Base-by-base conservation (phyloP, 2,888 invertebrate genomes). In the Augochlorella aurata region DNA sequence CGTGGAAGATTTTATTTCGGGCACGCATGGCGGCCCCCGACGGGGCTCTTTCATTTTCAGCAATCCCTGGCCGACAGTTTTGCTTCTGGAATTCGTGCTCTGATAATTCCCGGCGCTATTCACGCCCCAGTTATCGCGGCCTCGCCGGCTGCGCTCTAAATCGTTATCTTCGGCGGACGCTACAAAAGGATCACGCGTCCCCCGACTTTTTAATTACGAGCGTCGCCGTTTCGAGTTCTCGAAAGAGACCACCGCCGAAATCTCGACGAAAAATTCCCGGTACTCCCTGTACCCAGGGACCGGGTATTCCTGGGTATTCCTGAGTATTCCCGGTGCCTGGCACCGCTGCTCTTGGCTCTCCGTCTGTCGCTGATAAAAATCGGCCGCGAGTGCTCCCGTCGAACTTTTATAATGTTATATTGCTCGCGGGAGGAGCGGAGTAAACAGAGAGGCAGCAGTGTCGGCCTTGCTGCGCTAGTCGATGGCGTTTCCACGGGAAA, bases 41-140 rank as follows among this genome's bases (percentile, higher is more conserved):
- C 65, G 72, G 69, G 65, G n/a, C 74, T 67, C 79, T 76, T 76
- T 79, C 79, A 70, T 80, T 76, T 82, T 66, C 68, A 50, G 69
- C 50, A 71, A 83, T 77, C 74, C 49, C 24, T 68, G 29, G 63
- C 73, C 67, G 74, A 14, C 77, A 77, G 71, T 72, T 77, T 83
- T 79, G 71, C 77, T 68, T 45, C 49, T 24, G 58, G 68, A 77
- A 77, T 83, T 82, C 75, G 74, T 78, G 78, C 83, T 82, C 83
- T 76, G 83, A 83, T 82, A 73, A 78, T 82, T 82, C 66, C 70
- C 38, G n/a, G n/a, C 54, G 71, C 65, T 72, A 73, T 78, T 81
- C 78, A 73, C 66, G 78, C 73, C 61, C 74, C 78, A 81, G 77
- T 82, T 82, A 66, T 73, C 82, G 50, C 47, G 14, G 73, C 47